Evolutionary conservation across 2,797 vertebrate genomes (phyloP).

Genomic region (Gymnothorax javanicus): DNA sequence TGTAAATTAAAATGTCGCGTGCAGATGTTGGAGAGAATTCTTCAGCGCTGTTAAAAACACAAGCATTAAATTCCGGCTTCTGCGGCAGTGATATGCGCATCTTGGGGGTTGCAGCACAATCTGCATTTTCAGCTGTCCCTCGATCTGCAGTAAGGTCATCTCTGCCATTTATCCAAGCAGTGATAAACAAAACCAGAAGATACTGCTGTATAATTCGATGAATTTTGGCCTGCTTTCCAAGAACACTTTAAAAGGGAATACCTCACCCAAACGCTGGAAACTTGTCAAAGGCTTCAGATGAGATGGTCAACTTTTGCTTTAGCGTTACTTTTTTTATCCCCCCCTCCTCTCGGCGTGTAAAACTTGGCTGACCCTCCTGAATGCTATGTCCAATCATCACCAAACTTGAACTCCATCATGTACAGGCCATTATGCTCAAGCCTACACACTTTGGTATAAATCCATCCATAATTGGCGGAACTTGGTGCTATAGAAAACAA

Average conservation of each 20-base stretch:
- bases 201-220: background rate
- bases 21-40: background rate
- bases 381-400: too few relatives aligned
- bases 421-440: too few relatives aligned
- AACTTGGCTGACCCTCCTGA: too few relatives aligned
- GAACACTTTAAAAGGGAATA: background rate
- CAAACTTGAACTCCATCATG: too few relatives aligned
- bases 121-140: background rate
- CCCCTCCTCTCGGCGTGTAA: too few relatives aligned
- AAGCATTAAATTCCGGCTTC: background rate
- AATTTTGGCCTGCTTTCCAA: background rate
- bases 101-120: background rate
- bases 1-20: background rate
- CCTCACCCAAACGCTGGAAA: background rate
- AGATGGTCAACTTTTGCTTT: too few relatives aligned
- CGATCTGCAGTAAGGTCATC: background rate
- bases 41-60: background rate
- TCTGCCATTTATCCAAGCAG: background rate
- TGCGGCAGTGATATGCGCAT: background rate
- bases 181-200: background rate
- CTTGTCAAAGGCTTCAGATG: too few relatives aligned
- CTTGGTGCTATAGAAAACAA: too few relatives aligned
- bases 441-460: too few relatives aligned
- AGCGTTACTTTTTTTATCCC: too few relatives aligned
- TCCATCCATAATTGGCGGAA: too few relatives aligned